phyloP scores from a whole-genome alignment of 2,113 vertebrate genomes.

The Myotis davidii region DNA sequence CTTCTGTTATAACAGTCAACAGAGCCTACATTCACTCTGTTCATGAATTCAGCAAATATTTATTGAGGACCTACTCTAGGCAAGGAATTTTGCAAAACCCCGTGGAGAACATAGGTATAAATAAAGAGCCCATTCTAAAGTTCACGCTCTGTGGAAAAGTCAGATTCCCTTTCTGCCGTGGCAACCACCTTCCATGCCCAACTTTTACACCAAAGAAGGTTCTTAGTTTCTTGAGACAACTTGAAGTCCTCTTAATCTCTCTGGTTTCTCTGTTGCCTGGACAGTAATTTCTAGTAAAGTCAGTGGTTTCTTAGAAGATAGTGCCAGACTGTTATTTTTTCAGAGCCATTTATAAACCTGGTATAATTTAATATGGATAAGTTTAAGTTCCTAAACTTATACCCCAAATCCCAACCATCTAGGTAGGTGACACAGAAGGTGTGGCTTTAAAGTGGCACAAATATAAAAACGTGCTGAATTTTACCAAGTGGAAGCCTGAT shows the following conservation, averaged over 20 bases:
- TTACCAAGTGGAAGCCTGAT: background rate
- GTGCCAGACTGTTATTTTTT: background rate
- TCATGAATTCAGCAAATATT: background rate
- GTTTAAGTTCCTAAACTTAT: background rate
- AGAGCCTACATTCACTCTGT: background rate
- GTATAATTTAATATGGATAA: background rate
- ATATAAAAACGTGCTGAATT: background rate
- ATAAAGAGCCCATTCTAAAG: background rate
- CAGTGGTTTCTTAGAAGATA: background rate
- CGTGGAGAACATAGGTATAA: background rate
- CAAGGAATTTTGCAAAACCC: background rate
- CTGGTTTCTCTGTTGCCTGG: background rate
- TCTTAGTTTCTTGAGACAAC: background rate
- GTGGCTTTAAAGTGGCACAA: background rate
- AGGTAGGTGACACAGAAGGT: background rate
- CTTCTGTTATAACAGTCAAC: background rate
- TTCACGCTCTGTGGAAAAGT: background rate
- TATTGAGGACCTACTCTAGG: background rate
- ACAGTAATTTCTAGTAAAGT: background rate
- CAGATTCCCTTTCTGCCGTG: background rate
- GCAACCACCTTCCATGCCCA: background rate
- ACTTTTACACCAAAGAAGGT: background rate
- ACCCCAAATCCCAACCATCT: background rate
- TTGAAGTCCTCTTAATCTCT: background rate
- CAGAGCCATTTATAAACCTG: background rate